Evolutionary conservation across 1,140 invertebrate genomes (phyloP).

Genomic region (Chionoecetes opilio): DNA sequence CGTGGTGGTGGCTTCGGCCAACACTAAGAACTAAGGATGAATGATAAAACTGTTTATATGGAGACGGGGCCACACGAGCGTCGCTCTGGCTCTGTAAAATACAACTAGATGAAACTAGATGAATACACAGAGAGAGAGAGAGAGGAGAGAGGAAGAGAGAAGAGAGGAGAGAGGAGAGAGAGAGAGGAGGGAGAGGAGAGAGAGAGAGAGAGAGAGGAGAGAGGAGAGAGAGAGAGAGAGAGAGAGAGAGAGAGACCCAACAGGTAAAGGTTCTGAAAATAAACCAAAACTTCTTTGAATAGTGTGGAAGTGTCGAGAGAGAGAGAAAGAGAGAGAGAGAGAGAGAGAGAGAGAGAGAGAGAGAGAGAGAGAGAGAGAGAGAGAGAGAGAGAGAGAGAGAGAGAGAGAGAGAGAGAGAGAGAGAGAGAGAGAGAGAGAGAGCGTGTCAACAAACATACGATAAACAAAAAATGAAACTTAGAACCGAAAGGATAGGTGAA

Average conservation of each 20-base stretch:
- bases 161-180: not conserved
- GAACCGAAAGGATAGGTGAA: too few relatives aligned
- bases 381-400: conserved; percentile 55
- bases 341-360: conserved; percentile 41
- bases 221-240: conserved; percentile 16
- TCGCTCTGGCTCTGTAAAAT: too few relatives aligned
- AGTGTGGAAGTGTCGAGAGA: not conserved
- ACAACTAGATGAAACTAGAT: too few relatives aligned
- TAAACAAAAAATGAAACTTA: too few relatives aligned
- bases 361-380: conserved; percentile 51
- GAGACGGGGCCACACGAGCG: too few relatives aligned
- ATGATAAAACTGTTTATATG: too few relatives aligned
- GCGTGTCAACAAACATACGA: too few relatives aligned
- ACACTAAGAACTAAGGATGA: too few relatives aligned
- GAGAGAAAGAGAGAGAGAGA: conserved; percentile 38
- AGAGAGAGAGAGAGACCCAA: not conserved
- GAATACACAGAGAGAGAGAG: not conserved
- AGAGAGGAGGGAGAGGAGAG: not conserved
- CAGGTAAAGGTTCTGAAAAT: conserved; percentile 16
- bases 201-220: conserved; percentile 5
- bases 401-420: too few relatives aligned
- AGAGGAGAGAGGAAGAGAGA: not conserved
- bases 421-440: too few relatives aligned
- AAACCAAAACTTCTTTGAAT: conserved; percentile 19
- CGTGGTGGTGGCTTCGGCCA: too few relatives aligned